Conservation (phyloP, 2,113 vertebrate species). For the Otus sunia region DNA sequence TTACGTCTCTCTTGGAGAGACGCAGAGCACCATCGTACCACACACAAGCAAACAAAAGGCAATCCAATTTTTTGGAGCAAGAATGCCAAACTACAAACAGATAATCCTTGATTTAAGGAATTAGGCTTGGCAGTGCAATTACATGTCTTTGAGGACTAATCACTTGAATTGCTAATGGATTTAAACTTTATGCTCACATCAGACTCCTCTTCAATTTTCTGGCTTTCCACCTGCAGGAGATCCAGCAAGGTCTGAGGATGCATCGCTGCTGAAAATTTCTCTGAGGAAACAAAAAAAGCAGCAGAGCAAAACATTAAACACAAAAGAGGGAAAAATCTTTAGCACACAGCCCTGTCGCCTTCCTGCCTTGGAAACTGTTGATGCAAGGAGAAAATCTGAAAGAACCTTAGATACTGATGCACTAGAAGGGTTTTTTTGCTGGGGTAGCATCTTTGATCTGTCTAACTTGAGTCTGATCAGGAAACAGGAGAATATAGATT, state of each 20-base stretch:
- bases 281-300: constrained; percentile 56
- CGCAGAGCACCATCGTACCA: background rate
- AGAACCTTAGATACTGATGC: background rate
- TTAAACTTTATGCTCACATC: constrained; percentile 76
- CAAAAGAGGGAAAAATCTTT: background rate
- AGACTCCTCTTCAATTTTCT: constrained; percentile 88
- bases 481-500: fast-evolving
- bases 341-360: fast-evolving
- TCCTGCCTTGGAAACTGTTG: background rate
- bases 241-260: constrained; percentile 83
- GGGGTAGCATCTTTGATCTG: background rate
- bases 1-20: background rate
- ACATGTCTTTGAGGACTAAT: background rate
- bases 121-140: background rate
- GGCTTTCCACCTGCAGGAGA: constrained; percentile 87
- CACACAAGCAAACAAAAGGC: background rate
- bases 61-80: background rate
- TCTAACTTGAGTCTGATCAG: fast-evolving
- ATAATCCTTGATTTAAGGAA: background rate
- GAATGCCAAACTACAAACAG: background rate
- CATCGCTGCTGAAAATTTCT: constrained; percentile 78
- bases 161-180: background rate
- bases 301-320: background rate
- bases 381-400: background rate
- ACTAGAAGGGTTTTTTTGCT: no score